phyloP scores from a whole-genome alignment of 2,113 vertebrate species.

The Acanthisitta chloris region DNA sequence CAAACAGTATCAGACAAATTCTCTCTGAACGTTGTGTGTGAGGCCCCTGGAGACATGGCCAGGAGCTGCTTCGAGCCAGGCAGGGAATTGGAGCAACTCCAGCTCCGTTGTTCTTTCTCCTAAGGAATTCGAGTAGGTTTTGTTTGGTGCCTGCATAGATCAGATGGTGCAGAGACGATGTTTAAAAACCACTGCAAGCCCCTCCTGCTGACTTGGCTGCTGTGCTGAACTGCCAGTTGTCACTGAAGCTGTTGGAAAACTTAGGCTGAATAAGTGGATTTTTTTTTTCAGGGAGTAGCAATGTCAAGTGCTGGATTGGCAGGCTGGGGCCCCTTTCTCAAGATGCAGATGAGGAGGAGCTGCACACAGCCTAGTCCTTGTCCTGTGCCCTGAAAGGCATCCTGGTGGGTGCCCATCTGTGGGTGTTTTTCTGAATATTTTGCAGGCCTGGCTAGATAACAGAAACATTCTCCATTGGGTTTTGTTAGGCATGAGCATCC shows the following conservation, averaged over 20 bases:
- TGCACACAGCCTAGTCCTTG: neutral
- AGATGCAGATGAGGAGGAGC: neutral
- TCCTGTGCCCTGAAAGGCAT: neutral
- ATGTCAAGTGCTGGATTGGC: neutral
- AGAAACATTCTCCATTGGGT: neutral
- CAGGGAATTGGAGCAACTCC: neutral
- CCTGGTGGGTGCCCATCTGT: neutral
- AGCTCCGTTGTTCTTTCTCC: neutral
- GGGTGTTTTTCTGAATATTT: neutral
- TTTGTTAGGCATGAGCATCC: neutral
- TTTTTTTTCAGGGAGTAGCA: neutral
- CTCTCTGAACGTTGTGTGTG: accelerated
- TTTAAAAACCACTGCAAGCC: neutral
- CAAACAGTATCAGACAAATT: neutral
- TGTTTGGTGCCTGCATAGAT: neutral
- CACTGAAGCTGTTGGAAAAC: neutral
- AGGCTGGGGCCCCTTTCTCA: neutral
- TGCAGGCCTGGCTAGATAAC: neutral
- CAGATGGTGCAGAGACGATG: neutral
- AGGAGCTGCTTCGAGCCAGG: neutral
- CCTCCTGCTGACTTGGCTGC: neutral
- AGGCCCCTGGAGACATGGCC: neutral
- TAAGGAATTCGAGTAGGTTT: neutral
- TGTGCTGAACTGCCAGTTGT: neutral
- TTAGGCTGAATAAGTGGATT: neutral